Conservation (phyloP, 2,888 invertebrate genomes). For the Tetragonisca angustula region DNA sequence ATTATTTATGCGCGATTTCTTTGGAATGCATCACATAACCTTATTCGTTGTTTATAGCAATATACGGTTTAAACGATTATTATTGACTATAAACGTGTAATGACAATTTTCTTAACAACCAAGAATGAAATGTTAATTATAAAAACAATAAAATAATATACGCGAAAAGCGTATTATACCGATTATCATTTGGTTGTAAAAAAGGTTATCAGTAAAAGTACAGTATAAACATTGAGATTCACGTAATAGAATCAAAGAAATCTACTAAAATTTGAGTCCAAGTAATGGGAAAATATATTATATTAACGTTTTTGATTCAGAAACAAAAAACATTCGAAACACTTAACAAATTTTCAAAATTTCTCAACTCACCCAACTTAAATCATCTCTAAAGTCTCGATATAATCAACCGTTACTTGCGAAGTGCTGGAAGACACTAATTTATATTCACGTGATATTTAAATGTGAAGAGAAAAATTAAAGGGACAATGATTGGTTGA, state of each 20-base stretch:
- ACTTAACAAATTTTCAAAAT: constrained; percentile 8
- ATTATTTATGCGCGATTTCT: constrained; percentile 8
- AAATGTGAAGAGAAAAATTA: neutral
- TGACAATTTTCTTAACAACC: neutral
- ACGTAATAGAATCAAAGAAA: neutral
- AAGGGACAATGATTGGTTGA: constrained; percentile 14
- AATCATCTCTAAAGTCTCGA: constrained; percentile 25
- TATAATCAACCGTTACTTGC: neutral
- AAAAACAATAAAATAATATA: neutral
- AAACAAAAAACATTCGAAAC: neutral
- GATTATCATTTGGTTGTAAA: neutral
- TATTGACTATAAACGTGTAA: neutral
- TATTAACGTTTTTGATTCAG: neutral
- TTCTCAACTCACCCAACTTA: constrained; percentile 35
- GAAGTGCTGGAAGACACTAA: constrained; percentile 14
- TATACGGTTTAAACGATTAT: neutral
- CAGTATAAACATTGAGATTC: too few species aligned
- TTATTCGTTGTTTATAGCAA: neutral
- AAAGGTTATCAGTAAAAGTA: neutral
- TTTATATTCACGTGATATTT: neutral
- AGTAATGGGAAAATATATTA: neutral
- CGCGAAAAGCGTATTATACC: neutral
- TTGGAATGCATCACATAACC: neutral
- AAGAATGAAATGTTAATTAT: neutral
- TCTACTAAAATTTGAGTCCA: neutral